phyloP scores from a whole-genome alignment of 2,113 vertebrate species.

The Apeltes quadracus region DNA sequence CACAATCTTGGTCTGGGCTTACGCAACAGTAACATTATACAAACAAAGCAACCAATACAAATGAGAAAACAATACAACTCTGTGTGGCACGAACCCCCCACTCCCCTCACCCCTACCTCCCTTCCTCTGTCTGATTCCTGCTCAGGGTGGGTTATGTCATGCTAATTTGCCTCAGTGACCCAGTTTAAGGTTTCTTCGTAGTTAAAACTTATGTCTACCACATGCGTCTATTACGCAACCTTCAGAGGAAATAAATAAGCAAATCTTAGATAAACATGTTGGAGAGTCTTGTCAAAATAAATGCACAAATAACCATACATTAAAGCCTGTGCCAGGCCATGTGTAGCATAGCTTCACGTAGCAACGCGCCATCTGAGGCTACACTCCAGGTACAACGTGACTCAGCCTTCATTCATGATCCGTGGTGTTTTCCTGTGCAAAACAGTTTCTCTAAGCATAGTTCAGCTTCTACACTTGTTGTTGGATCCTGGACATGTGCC shows the following conservation, averaged over 20 bases:
- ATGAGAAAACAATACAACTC: conserved; percentile 53
- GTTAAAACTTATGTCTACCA: conserved; percentile 3
- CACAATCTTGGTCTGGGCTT: conserved; percentile 62
- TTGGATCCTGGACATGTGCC: neutral
- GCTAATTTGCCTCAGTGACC: conserved; percentile 15
- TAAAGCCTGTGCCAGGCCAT: neutral
- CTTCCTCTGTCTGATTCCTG: conserved; percentile 10
- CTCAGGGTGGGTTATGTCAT: conserved; percentile 11
- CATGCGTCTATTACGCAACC: neutral
- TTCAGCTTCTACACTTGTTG: neutral
- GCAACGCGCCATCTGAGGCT: no score
- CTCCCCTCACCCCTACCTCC: neutral
- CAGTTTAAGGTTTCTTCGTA: conserved; percentile 35
- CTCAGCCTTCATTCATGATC: neutral
- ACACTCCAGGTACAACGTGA: no score
- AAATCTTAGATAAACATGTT: conserved; percentile 7
- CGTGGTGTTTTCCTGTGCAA: neutral
- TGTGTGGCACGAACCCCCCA: conserved; percentile 46
- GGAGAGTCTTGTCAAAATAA: neutral
- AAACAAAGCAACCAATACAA: conserved; percentile 57
- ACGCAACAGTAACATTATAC: conserved; percentile 61
- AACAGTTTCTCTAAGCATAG: neutral
- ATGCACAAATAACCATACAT: neutral
- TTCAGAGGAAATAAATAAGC: neutral
- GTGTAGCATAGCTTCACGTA: no score